Evolutionary conservation across 2,888 invertebrate species (phyloP).

Genomic region (Orthonevra nobilis): DNA sequence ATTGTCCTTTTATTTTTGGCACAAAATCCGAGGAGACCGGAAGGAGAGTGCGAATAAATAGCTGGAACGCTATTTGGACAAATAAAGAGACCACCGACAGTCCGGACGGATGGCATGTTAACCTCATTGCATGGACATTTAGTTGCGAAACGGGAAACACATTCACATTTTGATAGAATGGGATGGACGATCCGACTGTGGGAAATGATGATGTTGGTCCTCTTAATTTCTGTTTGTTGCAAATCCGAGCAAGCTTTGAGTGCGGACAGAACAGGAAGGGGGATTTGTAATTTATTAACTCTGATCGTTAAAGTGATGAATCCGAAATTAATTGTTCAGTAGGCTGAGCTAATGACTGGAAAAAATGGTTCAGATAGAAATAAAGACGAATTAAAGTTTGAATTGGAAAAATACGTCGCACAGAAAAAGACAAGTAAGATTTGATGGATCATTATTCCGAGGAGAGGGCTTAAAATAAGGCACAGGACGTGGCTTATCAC

Average conservation of each 20-base stretch:
- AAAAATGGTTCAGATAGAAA: too few relatives aligned
- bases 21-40: slow-evolving; percentile 30
- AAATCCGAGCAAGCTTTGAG: too few relatives aligned
- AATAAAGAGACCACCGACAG: slow-evolving; percentile 32
- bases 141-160: slow-evolving; percentile 59
- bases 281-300: slow-evolving; percentile 39
- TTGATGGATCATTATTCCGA: too few relatives aligned
- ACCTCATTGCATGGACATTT: slow-evolving; percentile 68
- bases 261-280: too few relatives aligned
- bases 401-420: too few relatives aligned
- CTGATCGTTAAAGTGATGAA: slow-evolving; percentile 54
- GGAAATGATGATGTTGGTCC: slow-evolving; percentile 56
- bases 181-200: too few relatives aligned
- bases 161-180: slow-evolving; percentile 60
- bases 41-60: slow-evolving; percentile 47
- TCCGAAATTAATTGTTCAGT: slow-evolving; percentile 60
- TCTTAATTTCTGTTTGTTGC: too few relatives aligned
- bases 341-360: too few relatives aligned
- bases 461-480: too few relatives aligned
- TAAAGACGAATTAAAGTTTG: too few relatives aligned
- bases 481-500: too few relatives aligned
- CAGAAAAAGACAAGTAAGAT: too few relatives aligned
- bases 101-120: slow-evolving; percentile 62
- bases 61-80: slow-evolving; percentile 43
- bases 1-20: slow-evolving; percentile 63